Evolutionary conservation across 2,797 vertebrate species (phyloP).

Genomic region (Tiaroga cobitis): DNA sequence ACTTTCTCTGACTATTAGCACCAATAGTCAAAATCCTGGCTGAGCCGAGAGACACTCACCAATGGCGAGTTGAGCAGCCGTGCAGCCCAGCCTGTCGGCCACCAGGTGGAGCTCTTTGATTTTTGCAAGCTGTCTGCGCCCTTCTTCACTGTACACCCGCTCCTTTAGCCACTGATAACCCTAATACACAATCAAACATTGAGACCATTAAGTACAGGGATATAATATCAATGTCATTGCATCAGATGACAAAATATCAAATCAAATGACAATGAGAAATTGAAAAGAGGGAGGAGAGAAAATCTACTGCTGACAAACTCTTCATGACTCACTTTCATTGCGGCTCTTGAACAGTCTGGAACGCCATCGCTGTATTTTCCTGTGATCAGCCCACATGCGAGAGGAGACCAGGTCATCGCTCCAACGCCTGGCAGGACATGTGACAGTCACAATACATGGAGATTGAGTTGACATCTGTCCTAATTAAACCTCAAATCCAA

Average conservation of each 20-base stretch:
- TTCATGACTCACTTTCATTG: constrained; percentile 82
- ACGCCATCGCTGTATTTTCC: constrained; percentile 87
- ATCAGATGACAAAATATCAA: not conserved
- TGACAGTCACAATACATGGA: not conserved
- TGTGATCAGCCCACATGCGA: constrained; percentile 90
- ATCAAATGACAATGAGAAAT: not conserved
- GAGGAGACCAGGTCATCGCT: constrained; percentile 89
- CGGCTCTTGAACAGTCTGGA: constrained; percentile 84
- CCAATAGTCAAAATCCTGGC: not conserved
- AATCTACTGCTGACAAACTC: constrained; percentile 29
- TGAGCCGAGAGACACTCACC: constrained; percentile 71
- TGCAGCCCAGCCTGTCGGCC: constrained; percentile 87
- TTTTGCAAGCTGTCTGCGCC: constrained; percentile 87
- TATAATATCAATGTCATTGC: not conserved
- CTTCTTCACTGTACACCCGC: constrained; percentile 86
- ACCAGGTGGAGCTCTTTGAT: constrained; percentile 90
- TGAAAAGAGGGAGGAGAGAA: constrained; percentile 23
- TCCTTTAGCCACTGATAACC: constrained; percentile 94
- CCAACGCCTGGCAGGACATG: constrained; percentile 73
- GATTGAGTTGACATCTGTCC: not conserved
- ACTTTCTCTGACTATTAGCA: not conserved
- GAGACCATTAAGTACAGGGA: no score
- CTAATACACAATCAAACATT: constrained; percentile 68
- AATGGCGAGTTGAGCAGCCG: constrained; percentile 88
- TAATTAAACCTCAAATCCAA: not conserved